Conservation (phyloP, 2,113 vertebrate genomes). For the Ornithorhynchus anatinus region DNA sequence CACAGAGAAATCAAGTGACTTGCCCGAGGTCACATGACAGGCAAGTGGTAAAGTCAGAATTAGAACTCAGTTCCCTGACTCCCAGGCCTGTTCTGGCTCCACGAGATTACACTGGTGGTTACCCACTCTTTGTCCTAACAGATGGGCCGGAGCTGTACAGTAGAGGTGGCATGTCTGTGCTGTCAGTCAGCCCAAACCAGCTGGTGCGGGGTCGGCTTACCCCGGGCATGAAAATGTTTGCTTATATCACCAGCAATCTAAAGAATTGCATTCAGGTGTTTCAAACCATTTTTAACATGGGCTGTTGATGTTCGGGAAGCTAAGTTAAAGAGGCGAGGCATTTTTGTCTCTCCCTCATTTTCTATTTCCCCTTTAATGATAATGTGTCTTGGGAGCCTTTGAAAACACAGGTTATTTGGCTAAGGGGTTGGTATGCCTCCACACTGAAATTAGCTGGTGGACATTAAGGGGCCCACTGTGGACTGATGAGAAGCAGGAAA, state of each 20-base stretch:
- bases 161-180: slow-evolving; percentile 60
- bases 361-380: background rate
- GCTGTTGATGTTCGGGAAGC: slow-evolving; percentile 2
- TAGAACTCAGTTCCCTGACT: too few species aligned
- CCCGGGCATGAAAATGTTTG: slow-evolving; percentile 47
- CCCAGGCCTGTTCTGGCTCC: too few species aligned
- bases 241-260: slow-evolving; percentile 48
- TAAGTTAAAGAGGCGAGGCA: background rate
- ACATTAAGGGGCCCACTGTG: background rate
- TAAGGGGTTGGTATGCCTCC: background rate
- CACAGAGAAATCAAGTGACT: too few species aligned
- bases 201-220: slow-evolving; percentile 59
- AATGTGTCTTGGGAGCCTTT: background rate
- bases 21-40: too few species aligned
- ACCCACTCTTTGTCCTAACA: slow-evolving; percentile 54
- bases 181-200: slow-evolving; percentile 61
- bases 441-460: background rate
- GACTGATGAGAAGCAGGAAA: background rate
- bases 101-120: too few species aligned
- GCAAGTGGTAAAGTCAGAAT: too few species aligned
- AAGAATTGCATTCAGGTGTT: slow-evolving; percentile 73
- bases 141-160: slow-evolving; percentile 46
- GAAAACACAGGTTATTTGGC: background rate
- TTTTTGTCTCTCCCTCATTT: background rate
- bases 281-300: slow-evolving; percentile 42